Evolutionary conservation across 2,113 vertebrate genomes (phyloP).

Genomic region (Trogon melanurus): DNA sequence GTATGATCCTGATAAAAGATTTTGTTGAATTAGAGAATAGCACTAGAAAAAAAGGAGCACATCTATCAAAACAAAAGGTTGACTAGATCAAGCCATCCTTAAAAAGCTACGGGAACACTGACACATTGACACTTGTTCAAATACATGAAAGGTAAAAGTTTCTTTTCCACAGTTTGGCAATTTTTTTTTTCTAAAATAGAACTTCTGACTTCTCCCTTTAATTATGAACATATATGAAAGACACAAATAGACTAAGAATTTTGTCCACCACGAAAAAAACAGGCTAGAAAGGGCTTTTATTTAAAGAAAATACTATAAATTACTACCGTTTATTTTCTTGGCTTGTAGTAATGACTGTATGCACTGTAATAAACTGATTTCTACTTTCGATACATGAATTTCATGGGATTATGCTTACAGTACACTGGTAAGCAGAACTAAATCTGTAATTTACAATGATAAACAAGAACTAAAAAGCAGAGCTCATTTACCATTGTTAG

Average conservation of each 20-base stretch:
- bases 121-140: background rate
- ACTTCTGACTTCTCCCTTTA: background rate
- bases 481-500: background rate
- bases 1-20: background rate
- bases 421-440: background rate
- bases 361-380: background rate
- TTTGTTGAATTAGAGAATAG: background rate
- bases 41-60: background rate
- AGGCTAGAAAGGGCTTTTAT: background rate
- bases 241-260: background rate
- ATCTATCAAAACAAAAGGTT: background rate
- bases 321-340: background rate
- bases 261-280: background rate
- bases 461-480: constrained; percentile 4
- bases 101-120: background rate
- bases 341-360: background rate
- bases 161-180: background rate
- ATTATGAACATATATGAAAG: background rate
- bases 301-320: background rate
- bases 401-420: background rate
- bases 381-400: background rate
- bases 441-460: background rate
- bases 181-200: background rate
- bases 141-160: background rate
- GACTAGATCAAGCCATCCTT: background rate